These are phyloP conservation scores for Muscina levida DNA, from an alignment of 2,888 invertebrate species.

Conservation along the genomic window DNA sequence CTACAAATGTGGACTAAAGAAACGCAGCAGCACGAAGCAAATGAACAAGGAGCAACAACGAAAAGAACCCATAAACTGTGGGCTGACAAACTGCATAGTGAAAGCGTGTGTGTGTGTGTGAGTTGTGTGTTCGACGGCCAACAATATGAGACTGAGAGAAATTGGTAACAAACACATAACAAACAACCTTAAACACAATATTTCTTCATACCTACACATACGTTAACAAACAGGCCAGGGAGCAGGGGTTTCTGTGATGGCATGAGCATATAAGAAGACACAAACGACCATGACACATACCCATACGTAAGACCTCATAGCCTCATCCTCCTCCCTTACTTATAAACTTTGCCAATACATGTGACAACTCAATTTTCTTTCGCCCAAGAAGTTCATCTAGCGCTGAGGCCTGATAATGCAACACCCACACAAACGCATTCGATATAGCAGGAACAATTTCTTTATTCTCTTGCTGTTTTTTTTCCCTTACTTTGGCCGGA, in stretches of 20 bases:
- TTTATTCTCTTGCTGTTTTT: neutral
- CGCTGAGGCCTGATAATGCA: neutral
- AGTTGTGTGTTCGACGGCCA: constrained; percentile 43
- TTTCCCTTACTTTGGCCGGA: constrained; percentile 55
- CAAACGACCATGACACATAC: too few relatives aligned
- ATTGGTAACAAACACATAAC: constrained; percentile 57
- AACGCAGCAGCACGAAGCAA: neutral
- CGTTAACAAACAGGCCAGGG: too few relatives aligned
- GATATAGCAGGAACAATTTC: too few relatives aligned
- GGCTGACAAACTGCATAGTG: constrained; percentile 58
- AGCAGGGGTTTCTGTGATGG: too few relatives aligned
- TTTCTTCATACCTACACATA: constrained; percentile 51
- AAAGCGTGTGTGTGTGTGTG: too few relatives aligned
- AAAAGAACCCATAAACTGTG: constrained; percentile 34
- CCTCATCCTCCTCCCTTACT: neutral
- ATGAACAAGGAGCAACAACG: constrained; percentile 14
- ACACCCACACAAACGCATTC: too few relatives aligned
- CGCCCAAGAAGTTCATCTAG: constrained; percentile 22
- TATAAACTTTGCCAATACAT: too few relatives aligned
- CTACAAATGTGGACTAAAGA: constrained; percentile 19
- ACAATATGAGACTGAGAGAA: constrained; percentile 33
- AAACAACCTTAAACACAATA: constrained; percentile 60
- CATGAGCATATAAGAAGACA: too few relatives aligned
- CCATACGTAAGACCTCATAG: neutral
- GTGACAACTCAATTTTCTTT: constrained; percentile 59